Evolutionary conservation across 2,797 vertebrate genomes (phyloP).

Genomic region (Diplodus puntazzo): DNA sequence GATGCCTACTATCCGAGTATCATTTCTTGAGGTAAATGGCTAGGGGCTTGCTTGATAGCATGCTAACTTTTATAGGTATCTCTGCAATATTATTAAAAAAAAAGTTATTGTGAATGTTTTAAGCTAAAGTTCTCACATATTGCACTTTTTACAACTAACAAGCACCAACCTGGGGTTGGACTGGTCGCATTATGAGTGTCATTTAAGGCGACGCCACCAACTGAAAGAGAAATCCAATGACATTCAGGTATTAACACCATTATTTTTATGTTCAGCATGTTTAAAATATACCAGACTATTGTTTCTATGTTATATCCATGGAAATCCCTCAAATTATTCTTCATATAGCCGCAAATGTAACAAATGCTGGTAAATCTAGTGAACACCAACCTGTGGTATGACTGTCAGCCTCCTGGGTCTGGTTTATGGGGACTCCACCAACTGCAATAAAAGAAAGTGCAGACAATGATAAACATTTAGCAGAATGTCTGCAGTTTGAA

Average conservation of each 20-base stretch:
- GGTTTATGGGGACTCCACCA: background rate
- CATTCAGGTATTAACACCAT: background rate
- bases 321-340: background rate
- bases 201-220: background rate
- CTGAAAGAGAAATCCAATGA: slow-evolving; percentile 1
- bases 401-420: accelerated
- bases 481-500: background rate
- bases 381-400: slow-evolving; percentile 24
- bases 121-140: no score
- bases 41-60: no score
- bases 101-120: no score
- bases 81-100: no score
- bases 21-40: no score
- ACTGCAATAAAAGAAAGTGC: slow-evolving; percentile 20
- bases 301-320: background rate
- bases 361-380: background rate
- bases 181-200: background rate
- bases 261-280: background rate
- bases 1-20: no score
- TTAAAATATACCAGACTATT: background rate
- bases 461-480: background rate
- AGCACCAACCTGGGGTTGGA: slow-evolving; percentile 16
- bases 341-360: no score
- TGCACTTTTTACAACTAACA: background rate
- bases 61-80: no score